Conservation (phyloP, 1,140 invertebrate genomes). For the Dendrolimus punctatus region DNA sequence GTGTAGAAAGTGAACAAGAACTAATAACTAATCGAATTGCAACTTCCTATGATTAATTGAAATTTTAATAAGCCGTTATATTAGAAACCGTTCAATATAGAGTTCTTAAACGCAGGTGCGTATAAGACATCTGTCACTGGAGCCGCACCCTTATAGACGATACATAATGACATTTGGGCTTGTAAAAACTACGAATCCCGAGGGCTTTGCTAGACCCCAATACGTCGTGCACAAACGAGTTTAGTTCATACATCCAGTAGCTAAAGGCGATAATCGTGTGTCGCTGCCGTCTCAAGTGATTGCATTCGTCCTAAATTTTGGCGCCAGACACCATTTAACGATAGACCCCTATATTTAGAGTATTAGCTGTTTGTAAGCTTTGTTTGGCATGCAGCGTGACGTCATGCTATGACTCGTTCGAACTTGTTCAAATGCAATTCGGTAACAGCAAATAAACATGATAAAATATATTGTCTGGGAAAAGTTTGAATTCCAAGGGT, state of each 20-base stretch:
- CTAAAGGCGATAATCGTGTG: conserved; percentile 21
- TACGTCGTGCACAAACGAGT: conserved; percentile 9
- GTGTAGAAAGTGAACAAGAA: too few species aligned
- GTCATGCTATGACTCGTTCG: neutral
- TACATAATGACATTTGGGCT: conserved; percentile 13
- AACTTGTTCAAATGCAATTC: neutral
- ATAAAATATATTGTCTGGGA: too few species aligned
- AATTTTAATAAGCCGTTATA: too few species aligned
- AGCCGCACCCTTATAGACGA: conserved; percentile 5
- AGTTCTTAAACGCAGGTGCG: conserved; percentile 9
- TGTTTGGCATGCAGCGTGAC: conserved; percentile 2
- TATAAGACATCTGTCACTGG: conserved; percentile 8
- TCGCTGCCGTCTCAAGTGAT: conserved; percentile 6
- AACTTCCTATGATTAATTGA: too few species aligned
- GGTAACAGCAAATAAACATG: too few species aligned
- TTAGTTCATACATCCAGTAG: conserved; percentile 1
- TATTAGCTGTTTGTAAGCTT: conserved; percentile 3
- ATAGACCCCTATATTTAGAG: conserved; percentile 26
- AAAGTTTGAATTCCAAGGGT: too few species aligned
- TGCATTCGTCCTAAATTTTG: conserved; percentile 42
- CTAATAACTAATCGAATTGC: too few species aligned
- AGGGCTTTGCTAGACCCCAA: conserved; percentile 9
- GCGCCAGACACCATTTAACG: conserved; percentile 52
- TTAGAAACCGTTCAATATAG: too few species aligned
- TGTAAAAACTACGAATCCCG: conserved; percentile 21